phyloP scores from a whole-genome alignment of 2,888 invertebrate species.

The Prosopocoilus inquinatus region DNA sequence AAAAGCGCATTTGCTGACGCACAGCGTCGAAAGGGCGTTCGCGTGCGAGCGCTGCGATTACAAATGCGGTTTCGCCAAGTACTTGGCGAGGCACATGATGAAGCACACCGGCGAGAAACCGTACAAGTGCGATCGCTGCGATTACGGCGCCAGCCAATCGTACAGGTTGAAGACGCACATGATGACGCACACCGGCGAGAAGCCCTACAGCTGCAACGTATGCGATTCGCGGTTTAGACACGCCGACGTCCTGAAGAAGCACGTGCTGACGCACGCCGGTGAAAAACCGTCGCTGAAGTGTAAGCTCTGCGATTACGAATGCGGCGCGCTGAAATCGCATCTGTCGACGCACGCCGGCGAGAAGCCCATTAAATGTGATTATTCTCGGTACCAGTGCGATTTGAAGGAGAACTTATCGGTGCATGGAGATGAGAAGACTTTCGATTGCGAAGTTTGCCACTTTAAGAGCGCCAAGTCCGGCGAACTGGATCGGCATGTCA shows the following conservation, averaged over 20 bases:
- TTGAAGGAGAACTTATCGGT: conserved; percentile 51
- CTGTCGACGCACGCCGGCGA: conserved; percentile 6
- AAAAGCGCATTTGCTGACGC: conserved; percentile 65
- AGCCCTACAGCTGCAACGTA: conserved; percentile 26
- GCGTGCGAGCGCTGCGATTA: conserved; percentile 68
- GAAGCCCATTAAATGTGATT: conserved; percentile 36
- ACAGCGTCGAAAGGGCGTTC: conserved; percentile 63
- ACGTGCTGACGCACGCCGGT: conserved; percentile 16
- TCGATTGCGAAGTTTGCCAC: conserved; percentile 50
- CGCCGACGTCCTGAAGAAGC: conserved; percentile 19
- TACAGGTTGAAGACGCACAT: too few relatives aligned
- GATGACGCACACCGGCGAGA: too few relatives aligned
- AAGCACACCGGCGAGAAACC: conserved; percentile 63
- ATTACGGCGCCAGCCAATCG: too few relatives aligned
- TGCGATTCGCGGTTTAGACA: conserved; percentile 54
- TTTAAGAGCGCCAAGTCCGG: too few relatives aligned
- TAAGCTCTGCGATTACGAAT: too few relatives aligned
- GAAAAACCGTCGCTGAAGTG: too few relatives aligned
- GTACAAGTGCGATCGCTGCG: too few relatives aligned
- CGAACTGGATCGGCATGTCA: too few relatives aligned
- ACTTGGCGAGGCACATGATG: conserved; percentile 38
- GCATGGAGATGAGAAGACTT: conserved; percentile 43
- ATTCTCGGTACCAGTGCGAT: conserved; percentile 49
- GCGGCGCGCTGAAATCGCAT: too few relatives aligned
- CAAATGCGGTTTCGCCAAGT: conserved; percentile 31